Evolutionary conservation across 2,113 vertebrate species (phyloP).

Genomic region (Leptodactylus fuscus): DNA sequence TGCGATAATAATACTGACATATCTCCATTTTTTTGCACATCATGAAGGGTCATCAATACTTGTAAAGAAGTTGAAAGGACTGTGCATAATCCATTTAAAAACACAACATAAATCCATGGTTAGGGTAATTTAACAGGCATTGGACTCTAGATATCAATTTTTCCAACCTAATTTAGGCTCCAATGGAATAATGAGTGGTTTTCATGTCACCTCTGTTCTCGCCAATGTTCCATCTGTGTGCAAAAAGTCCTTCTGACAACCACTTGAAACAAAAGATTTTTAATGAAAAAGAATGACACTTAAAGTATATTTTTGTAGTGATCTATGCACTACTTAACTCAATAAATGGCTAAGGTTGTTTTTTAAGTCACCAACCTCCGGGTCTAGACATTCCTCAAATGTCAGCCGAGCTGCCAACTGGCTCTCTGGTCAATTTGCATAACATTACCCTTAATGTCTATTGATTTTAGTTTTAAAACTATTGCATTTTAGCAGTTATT

Average conservation of each 20-base stretch:
- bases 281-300: slow-evolving; percentile 59
- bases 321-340: slow-evolving; percentile 58
- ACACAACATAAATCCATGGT: not conserved
- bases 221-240: slow-evolving; percentile 11
- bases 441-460: slow-evolving; percentile 61
- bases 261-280: slow-evolving; percentile 56
- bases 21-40: not conserved
- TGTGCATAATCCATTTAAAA: not conserved
- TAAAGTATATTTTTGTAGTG: slow-evolving; percentile 60
- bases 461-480: slow-evolving; percentile 62
- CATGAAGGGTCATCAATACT: not conserved
- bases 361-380: slow-evolving; percentile 49
- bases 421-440: slow-evolving; percentile 56
- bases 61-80: not conserved
- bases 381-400: slow-evolving; percentile 52
- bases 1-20: not conserved
- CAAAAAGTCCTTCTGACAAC: slow-evolving; percentile 42
- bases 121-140: slow-evolving; percentile 14
- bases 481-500: slow-evolving; percentile 60
- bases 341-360: slow-evolving; percentile 56
- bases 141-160: not conserved
- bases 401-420: slow-evolving; percentile 56
- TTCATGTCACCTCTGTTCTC: slow-evolving; percentile 20
- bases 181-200: slow-evolving; percentile 27
- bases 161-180: slow-evolving; percentile 34